These are phyloP conservation scores for Caenorhabditis auriculariae DNA, from an alignment of 2,888 invertebrate species.

Conservation along the genomic window DNA sequence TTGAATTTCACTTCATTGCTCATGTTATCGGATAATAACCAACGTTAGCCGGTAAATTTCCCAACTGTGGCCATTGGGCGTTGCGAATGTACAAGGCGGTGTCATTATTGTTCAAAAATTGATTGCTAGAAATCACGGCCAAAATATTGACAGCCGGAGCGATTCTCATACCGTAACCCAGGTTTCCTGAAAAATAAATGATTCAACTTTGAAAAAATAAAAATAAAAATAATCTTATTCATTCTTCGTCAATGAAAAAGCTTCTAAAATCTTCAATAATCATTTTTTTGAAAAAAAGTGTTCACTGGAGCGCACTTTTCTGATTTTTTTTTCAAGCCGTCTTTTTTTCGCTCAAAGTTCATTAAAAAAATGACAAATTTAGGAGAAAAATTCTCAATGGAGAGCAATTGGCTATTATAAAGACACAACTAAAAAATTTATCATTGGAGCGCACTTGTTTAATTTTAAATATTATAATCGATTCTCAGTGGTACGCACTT, in stretches of 20 bases:
- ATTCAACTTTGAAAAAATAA: not conserved
- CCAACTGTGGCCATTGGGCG: slow-evolving; percentile 50
- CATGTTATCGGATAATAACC: slow-evolving; percentile 3
- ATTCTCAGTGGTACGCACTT: too few relatives aligned
- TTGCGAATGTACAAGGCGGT: slow-evolving; percentile 58
- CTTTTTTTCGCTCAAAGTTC: too few relatives aligned
- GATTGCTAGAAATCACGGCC: slow-evolving; percentile 52
- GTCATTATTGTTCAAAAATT: slow-evolving; percentile 59
- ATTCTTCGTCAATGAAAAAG: slow-evolving; percentile 8
- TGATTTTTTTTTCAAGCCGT: too few relatives aligned
- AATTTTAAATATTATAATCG: too few relatives aligned
- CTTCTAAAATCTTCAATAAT: not conserved
- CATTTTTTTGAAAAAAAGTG: slow-evolving; percentile 1
- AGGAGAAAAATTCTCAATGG: too few relatives aligned
- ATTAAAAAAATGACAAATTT: too few relatives aligned
- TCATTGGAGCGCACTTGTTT: too few relatives aligned
- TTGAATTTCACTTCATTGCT: slow-evolving; percentile 56
- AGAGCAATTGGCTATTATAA: too few relatives aligned
- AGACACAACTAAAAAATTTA: too few relatives aligned
- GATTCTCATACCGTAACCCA: slow-evolving; percentile 55
- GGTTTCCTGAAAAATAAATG: slow-evolving; percentile 28
- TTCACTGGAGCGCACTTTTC: too few relatives aligned
- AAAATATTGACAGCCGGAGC: slow-evolving; percentile 61
- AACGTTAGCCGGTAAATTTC: slow-evolving; percentile 44
- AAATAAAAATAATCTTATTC: not conserved